phyloP scores from a whole-genome alignment of 2,888 invertebrate species.

The Trichogramma evanescens region DNA sequence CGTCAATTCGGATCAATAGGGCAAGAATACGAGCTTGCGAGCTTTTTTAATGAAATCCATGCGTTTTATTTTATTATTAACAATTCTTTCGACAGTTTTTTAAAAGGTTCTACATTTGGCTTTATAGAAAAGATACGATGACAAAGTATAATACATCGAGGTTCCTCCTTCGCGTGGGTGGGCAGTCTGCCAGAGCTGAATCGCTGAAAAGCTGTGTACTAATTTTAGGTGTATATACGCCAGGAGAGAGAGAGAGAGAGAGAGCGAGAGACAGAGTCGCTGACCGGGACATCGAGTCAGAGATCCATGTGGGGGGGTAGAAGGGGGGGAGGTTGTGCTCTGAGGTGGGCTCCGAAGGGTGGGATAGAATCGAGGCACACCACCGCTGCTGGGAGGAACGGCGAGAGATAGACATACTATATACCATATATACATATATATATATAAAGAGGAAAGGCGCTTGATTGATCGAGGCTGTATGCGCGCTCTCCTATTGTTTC shows the following conservation, averaged over 20 bases:
- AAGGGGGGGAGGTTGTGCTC: conserved; percentile 23
- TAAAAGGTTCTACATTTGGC: background rate
- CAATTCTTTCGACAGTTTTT: no score
- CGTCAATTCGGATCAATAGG: no score
- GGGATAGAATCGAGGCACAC: conserved; percentile 26
- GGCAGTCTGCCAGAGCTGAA: conserved; percentile 12
- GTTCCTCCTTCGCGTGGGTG: background rate
- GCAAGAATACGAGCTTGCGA: background rate
- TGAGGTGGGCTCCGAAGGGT: conserved; percentile 21
- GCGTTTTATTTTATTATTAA: no score
- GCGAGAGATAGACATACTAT: conserved; percentile 20
- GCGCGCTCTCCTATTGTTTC: conserved; percentile 32
- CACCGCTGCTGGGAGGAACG: conserved; percentile 25
- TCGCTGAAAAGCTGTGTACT: no score
- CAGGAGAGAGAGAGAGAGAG: background rate
- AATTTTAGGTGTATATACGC: no score
- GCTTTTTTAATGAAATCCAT: no score
- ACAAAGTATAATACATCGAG: no score
- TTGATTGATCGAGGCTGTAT: conserved; percentile 42
- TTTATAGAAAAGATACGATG: background rate
- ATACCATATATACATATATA: no score
- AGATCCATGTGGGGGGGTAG: conserved; percentile 8
- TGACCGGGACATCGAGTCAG: conserved; percentile 19
- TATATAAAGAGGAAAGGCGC: conserved; percentile 33
- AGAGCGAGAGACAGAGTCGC: background rate